Evolutionary conservation across 1,140 invertebrate species (phyloP), one percentile per base, ranked within the genome.

Genomic region (Idris sp.): DNA sequence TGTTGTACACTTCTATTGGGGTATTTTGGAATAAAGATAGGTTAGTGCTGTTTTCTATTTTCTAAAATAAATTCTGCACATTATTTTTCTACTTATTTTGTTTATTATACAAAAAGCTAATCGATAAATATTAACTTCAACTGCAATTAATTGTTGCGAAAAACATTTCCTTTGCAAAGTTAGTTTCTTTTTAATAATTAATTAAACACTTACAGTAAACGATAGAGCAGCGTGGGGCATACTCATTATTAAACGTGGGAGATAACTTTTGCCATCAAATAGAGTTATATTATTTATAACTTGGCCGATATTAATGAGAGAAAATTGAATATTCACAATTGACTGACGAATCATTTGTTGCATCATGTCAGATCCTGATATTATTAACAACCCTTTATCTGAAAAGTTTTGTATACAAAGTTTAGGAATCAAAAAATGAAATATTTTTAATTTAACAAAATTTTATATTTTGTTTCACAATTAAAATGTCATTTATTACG

Each of bases 281-380:
- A 48, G n/a, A 16, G 49, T 71, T 2, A 61, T 54, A n/a, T 59
- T 46, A 54, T 67, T 18, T 4, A 76, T 61, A 11, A 75, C 8
- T 6, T 73, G 64, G 33, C 54, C 28, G 5, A 65, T 56, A 2
- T 54, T 40, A 7, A 67, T 48, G 9, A 53, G 11, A 9, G 43
- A 41, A 40, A 48, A 25, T 31, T 26, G 48, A 4, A 82, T 51
- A 6, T 28, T 41, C 8, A 28, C 6, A 7, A 81, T 61, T 7
- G 79, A 79, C 33, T 85, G 67, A 16, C 81, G 30, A 18, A 85
- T 78, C 4, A 81, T 67, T 3, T 82, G 76, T 8, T 79, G 76
- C 8, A 82, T 76, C 68, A 87, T 78, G 10, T 86, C 83, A 0
- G 86, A 86, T 33, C 86, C 86, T 4, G 82, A 79, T 0, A 79